phyloP scores from a whole-genome alignment of 2,113 vertebrate species.

The Notarius lentiginosus region DNA sequence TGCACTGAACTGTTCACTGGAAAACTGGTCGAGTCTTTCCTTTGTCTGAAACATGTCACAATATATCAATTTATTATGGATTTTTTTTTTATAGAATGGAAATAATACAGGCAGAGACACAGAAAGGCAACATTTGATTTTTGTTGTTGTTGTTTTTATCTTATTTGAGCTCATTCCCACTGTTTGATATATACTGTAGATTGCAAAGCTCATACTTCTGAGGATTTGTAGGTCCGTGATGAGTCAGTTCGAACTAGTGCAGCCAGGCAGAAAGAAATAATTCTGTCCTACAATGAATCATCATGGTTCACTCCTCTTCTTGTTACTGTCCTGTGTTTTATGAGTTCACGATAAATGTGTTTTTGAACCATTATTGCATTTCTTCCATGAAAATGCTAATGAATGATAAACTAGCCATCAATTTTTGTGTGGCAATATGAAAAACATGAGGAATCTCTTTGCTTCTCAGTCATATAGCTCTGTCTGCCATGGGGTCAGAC shows the following conservation, averaged over 20 bases:
- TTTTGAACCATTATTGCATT: not conserved
- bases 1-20: not conserved
- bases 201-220: not conserved
- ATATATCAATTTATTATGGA: not conserved
- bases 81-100: not conserved
- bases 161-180: not conserved
- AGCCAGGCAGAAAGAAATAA: not conserved
- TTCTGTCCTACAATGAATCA: not conserved
- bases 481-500: conserved; percentile 10
- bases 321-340: not conserved
- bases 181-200: not conserved
- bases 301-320: not conserved
- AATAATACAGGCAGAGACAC: not conserved
- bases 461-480: not conserved
- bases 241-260: not conserved
- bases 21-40: not conserved
- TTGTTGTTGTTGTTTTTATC: not conserved
- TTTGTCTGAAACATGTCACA: conserved; percentile 3
- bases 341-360: not conserved
- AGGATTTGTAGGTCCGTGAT: not conserved
- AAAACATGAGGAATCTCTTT: not conserved
- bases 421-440: not conserved
- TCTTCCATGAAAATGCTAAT: not conserved
- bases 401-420: not conserved
- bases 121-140: not conserved